phyloP scores from a whole-genome alignment of 2,888 invertebrate species.

The Harmothoe impar region DNA sequence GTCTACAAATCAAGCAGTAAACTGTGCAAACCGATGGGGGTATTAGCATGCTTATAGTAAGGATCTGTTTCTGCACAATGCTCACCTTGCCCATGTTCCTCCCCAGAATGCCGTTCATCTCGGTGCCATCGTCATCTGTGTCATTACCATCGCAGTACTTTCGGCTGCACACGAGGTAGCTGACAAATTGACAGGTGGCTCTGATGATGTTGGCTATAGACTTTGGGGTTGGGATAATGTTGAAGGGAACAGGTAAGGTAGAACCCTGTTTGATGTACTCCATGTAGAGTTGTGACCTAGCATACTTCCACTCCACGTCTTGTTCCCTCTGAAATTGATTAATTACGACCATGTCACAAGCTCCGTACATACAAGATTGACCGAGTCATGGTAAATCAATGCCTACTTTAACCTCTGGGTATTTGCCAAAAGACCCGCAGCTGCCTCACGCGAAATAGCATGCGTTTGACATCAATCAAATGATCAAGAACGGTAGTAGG shows the following conservation, averaged over 20 bases:
- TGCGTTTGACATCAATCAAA: too few species aligned
- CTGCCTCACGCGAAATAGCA: too few species aligned
- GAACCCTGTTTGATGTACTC: slow-evolving; percentile 84
- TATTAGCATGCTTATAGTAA: too few species aligned
- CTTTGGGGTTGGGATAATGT: slow-evolving; percentile 80
- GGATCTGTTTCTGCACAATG: too few species aligned
- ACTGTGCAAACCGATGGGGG: too few species aligned
- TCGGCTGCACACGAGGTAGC: background rate
- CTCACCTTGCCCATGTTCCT: slow-evolving; percentile 48
- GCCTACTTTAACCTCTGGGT: too few species aligned
- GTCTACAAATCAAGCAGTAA: too few species aligned
- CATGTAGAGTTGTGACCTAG: slow-evolving; percentile 82
- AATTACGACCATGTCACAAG: too few species aligned
- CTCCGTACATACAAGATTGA: background rate
- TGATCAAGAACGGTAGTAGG: too few species aligned
- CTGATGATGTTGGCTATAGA: slow-evolving; percentile 66
- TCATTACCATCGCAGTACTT: background rate
- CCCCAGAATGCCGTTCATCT: slow-evolving; percentile 64
- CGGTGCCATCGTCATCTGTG: slow-evolving; percentile 33
- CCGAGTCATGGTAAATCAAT: background rate
- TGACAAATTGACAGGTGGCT: background rate
- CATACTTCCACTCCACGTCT: slow-evolving; percentile 83
- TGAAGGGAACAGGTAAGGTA: slow-evolving; percentile 85
- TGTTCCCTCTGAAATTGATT: slow-evolving; percentile 79
- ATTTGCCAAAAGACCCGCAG: too few species aligned